Evolutionary conservation across 2,888 invertebrate species (phyloP), one percentile per base, ranked within the genome.

Genomic region (Cataglyphis rosenhaueri): DNA sequence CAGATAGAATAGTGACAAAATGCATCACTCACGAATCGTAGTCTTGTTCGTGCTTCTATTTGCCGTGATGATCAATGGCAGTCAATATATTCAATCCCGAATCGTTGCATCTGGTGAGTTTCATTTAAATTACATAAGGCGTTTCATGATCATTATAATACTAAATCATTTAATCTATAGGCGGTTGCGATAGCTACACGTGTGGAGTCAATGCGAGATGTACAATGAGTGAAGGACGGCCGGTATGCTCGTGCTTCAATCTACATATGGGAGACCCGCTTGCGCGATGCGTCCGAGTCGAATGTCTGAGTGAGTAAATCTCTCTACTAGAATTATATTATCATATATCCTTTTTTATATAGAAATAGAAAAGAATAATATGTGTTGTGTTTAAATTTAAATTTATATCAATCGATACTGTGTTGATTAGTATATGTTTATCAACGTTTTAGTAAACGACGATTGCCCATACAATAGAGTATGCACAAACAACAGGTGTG

Each of bases 221-320:
- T 79, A 93, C 94, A 35, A 92, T 94, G 62, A 94, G 94, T 84
- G 97, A 96, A 86, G 97, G 97, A 86, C 95, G 97, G 75, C 97
- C 97, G 0, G 97, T 97, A 8, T 98, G 98, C 92, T 97, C 97
- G 35, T 98, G 97, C 91, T 95, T 97, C 87, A 96, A 97, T 12
- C 97, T 97, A 0, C 96, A 97, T 94, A 97, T 97, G 88, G 98
- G 98, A 44, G 97, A 98, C 94, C 97, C 98, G 0, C 95, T 97
- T 84, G 95, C 96, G 0, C 96, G 96, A 88, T 98, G 98, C 93
- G 96, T 96, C 91, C 96, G 96, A 87, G 97, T 97, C 71, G 97
- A 97, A 92, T 97, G 97, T 92, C 94, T 96, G 90, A 96, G 97
- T 97, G 91, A 95, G 95, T 95, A 64, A n/a, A 29, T 12, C 4